phyloP scores from a whole-genome alignment of 2,113 vertebrate species.

The Climacteris rufus region DNA sequence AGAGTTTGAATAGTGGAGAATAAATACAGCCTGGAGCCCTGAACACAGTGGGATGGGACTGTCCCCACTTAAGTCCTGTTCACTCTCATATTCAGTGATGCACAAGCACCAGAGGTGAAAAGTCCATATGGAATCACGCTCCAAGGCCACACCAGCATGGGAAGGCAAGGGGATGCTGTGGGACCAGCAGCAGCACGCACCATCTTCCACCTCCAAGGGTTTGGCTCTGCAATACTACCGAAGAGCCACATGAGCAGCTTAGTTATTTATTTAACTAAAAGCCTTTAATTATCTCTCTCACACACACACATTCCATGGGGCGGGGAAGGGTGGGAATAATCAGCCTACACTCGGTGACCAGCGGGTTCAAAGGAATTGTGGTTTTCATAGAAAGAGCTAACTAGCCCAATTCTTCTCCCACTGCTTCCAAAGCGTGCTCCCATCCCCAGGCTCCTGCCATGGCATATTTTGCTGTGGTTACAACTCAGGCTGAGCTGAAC shows the following conservation, averaged over 20 bases:
- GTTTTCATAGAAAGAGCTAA: slow-evolving; percentile 5
- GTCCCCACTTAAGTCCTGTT: background rate
- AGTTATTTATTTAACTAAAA: slow-evolving; percentile 51
- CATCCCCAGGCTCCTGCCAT: background rate
- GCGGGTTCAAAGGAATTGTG: background rate
- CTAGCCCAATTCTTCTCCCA: background rate
- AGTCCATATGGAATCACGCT: fast-evolving
- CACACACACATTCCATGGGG: background rate
- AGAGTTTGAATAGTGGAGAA: background rate
- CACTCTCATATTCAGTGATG: background rate
- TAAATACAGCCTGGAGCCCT: background rate
- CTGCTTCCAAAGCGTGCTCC: background rate
- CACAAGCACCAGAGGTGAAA: background rate
- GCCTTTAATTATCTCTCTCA: slow-evolving; percentile 52
- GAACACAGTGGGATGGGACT: background rate
- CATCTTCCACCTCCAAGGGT: background rate
- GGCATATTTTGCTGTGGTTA: fast-evolving
- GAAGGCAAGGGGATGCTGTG: background rate
- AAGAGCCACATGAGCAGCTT: background rate
- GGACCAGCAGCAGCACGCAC: background rate
- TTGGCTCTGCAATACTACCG: background rate
- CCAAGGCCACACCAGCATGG: fast-evolving
- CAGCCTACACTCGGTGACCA: background rate
- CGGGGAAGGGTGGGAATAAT: slow-evolving; percentile 11
- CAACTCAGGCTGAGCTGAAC: background rate